Evolutionary conservation across 2,797 vertebrate species (phyloP).

Genomic region (Lacerta viridis): DNA sequence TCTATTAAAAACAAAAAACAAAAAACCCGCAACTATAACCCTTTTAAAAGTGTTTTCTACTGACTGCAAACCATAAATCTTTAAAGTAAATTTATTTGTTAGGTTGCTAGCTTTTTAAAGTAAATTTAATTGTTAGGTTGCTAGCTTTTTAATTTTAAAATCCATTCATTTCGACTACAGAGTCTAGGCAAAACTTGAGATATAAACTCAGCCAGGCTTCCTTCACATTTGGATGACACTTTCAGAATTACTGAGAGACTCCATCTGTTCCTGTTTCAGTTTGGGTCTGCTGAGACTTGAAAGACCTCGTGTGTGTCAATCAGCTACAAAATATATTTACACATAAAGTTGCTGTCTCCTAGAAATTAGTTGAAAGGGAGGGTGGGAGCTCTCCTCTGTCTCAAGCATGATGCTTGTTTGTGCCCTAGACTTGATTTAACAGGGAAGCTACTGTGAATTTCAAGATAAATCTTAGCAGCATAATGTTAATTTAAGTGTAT

Average conservation of each 20-base stretch:
- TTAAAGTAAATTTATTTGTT: neutral
- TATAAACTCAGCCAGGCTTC: conserved; percentile 53
- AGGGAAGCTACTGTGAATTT: neutral
- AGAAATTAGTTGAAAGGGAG: conserved; percentile 53
- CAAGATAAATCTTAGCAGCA: neutral
- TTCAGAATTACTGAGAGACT: conserved; percentile 67
- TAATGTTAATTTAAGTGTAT: neutral
- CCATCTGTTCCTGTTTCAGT: conserved; percentile 71
- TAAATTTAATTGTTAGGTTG: neutral
- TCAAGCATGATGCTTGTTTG: neutral
- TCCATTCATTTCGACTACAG: conserved; percentile 37
- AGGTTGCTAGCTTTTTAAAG: neutral
- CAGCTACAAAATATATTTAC: conserved; percentile 32
- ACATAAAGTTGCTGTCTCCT: conserved; percentile 48
- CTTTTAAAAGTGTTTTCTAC: neutral
- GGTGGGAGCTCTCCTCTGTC: neutral
- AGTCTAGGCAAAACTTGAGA: conserved; percentile 62
- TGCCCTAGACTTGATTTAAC: neutral
- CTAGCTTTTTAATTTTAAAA: neutral
- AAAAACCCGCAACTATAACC: neutral
- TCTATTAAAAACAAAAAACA: neutral
- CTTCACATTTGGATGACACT: conserved; percentile 59
- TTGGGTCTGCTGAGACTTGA: conserved; percentile 62
- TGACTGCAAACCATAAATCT: neutral
- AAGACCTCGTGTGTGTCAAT: conserved; percentile 49